Percentiles rank a stretch among this genome's conserved stretches.
Conservation (phyloP, 2,113 vertebrate species). For the Periophthalmodon schlosseri region DNA sequence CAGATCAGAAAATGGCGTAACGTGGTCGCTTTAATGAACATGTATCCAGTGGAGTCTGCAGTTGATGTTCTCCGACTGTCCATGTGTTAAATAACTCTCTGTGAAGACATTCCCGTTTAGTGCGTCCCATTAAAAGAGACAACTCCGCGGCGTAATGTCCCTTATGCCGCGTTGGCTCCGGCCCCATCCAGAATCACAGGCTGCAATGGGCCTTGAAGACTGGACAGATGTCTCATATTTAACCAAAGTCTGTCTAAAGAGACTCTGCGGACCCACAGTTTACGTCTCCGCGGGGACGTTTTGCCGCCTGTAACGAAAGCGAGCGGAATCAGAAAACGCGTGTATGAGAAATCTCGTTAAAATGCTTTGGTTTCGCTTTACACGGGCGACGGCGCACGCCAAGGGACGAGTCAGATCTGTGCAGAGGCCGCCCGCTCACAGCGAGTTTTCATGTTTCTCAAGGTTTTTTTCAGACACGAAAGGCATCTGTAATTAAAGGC, state of each 20-base stretch:
- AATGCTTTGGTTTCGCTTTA: not conserved
- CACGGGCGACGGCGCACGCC: not conserved
- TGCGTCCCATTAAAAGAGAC: not conserved
- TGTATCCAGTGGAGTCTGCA: slow-evolving; percentile 3
- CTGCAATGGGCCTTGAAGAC: slow-evolving; percentile 35
- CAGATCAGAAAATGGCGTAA: too few species aligned
- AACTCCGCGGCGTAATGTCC: slow-evolving; percentile 44
- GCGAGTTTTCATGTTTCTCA: not conserved
- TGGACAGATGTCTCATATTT: slow-evolving; percentile 48
- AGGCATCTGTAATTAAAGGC: too few species aligned
- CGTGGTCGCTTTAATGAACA: not conserved
- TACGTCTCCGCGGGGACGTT: not conserved
- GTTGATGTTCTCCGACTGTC: slow-evolving; percentile 8
- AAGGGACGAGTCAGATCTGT: not conserved
- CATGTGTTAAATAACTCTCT: slow-evolving; percentile 5
- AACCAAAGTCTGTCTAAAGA: slow-evolving; percentile 38
- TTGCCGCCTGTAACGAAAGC: not conserved
- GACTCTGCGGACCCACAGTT: slow-evolving; percentile 26
- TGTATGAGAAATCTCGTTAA: not conserved
- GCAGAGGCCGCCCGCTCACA: not conserved
- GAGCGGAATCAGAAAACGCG: not conserved
- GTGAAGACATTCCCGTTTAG: slow-evolving; percentile 4
- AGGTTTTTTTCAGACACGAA: too few species aligned
- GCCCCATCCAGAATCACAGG: slow-evolving; percentile 30
- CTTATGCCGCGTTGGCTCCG: slow-evolving; percentile 57